Evolutionary conservation across 1,140 invertebrate species (phyloP), one percentile per base, ranked within the genome.

Genomic region (Zaprionus inermis): DNA sequence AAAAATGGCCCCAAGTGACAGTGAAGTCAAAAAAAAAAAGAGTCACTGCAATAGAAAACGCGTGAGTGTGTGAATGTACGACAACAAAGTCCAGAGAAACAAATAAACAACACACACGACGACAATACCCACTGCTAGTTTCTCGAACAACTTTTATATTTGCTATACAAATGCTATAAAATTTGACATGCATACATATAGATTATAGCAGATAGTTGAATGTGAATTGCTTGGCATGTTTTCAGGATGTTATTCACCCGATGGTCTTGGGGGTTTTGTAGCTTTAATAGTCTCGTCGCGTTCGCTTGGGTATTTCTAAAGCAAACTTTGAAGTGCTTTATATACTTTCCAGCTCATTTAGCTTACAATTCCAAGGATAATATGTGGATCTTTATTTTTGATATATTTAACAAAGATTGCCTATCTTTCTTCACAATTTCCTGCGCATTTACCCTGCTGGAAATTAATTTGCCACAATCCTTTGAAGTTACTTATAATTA

Each of bases 1-100:
- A 72, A 78, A 84, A 81, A 63, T 84, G 71, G 63, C 69, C 77
- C 71, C 82, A 81, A 84, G 81, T 85, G 82, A 79, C 83, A 76
- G 67, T 64, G 52, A 76, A 84, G 75, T 55, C 70, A 72, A 81
- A 85, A 70, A 77, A 71, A 69, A 74, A 69, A 56, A 68, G 70
- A 74, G 44, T 46, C 44, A 56, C 30, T 36, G 38, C 38, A 32
- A 61, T 57, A 22, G 22, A 18, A 18, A 3, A 9, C 1, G n/a
- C 18, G 41, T 38, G 36, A 38, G 36, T 5, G 5, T 5, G n/a
- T n/a, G n/a, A n/a, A n/a, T 5, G 14, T 14, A n/a, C 1, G 2
- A 44, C 44, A 49, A 49, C 44, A 49, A 49, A 49, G 18, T 49
- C 18, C 6, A 44, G n/a, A 44, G 4, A 38, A 38, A 49, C 16